Base-by-base conservation (phyloP, 23 tunicate genomes). In the Phallusia fumigata region DNA sequence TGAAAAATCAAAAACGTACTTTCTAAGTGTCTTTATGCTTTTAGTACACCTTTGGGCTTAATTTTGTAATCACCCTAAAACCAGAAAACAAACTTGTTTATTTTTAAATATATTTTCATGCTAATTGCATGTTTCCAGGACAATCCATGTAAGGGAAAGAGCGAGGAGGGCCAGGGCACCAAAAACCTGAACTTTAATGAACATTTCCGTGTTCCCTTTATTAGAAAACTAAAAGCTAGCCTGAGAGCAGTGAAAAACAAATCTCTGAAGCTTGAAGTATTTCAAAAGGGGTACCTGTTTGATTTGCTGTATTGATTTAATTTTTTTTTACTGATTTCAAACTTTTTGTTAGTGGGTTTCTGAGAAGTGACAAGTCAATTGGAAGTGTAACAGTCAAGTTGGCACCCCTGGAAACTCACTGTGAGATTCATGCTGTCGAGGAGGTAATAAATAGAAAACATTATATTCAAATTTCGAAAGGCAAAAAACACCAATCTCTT, bases 171-270 rank as follows among this genome's bases (percentile, higher is more conserved):
- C 0, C 80, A 65, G 32, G 80, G 79, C 5, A 11, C 75, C 33
- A 58, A 53, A 51, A 83, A 75, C 49, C 80, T 76, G 18, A 64
- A 82, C 75, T 89, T 85, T 78, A 75, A 79, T 32, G 91, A 75
- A 19, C 77, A 80, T 22, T 89, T 94, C 76, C 75, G 94, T 19
- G 90, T 94, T 31, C 98, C 98, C 8, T 90, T 94, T 75, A 86
- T 64, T 47, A 73, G 94, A 31, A 94, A 89, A 52, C 73, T 76
- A 3, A 89, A 86, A 52, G 79, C 92, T 0, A 90, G 73, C 73
- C 94, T 85, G 36, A 79, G 98, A 58, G 94, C 94, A 0, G 79
- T 94, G n/a, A 85, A 85, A 64, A 93, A 64, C 84, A 94, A 94
- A 77, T 75, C 90, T 13, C 53, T 94, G 0, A 94, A 94, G 45